Evolutionary conservation across 1,140 invertebrate genomes (phyloP).

Genomic region (Globodera rostochiensis): DNA sequence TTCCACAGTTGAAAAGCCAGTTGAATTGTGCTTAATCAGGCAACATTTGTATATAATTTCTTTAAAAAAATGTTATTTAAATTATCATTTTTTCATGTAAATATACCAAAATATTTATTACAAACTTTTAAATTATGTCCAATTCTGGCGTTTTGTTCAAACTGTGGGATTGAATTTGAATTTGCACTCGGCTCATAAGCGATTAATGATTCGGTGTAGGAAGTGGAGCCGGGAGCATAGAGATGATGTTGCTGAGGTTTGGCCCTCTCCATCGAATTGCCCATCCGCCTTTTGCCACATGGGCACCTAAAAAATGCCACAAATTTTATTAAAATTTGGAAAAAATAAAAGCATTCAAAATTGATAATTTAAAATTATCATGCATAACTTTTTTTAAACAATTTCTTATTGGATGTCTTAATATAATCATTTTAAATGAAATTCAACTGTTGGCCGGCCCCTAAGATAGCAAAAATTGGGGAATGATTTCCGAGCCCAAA

Average conservation of each 20-base stretch:
- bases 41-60: neutral
- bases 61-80: neutral
- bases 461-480: neutral
- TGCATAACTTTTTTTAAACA: too few relatives aligned
- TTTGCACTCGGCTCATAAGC: constrained; percentile 15
- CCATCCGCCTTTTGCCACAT: neutral
- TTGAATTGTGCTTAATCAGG: neutral
- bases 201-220: constrained; percentile 20
- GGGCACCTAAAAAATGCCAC: neutral
- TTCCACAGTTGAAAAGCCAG: neutral
- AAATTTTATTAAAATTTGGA: neutral
- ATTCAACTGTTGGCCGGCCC: too few relatives aligned
- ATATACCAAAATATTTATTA: neutral
- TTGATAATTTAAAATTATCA: neutral
- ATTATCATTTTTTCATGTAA: too few relatives aligned
- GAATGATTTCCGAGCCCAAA: neutral
- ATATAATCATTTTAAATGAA: too few relatives aligned
- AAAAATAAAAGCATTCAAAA: neutral
- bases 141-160: constrained; percentile 1
- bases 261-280: neutral
- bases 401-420: too few relatives aligned
- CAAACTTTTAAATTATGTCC: neutral
- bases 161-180: neutral
- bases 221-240: constrained; percentile 9
- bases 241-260: constrained; percentile 12